phyloP scores from a whole-genome alignment of 2,113 vertebrate genomes.

The Syrrhaptes paradoxus region DNA sequence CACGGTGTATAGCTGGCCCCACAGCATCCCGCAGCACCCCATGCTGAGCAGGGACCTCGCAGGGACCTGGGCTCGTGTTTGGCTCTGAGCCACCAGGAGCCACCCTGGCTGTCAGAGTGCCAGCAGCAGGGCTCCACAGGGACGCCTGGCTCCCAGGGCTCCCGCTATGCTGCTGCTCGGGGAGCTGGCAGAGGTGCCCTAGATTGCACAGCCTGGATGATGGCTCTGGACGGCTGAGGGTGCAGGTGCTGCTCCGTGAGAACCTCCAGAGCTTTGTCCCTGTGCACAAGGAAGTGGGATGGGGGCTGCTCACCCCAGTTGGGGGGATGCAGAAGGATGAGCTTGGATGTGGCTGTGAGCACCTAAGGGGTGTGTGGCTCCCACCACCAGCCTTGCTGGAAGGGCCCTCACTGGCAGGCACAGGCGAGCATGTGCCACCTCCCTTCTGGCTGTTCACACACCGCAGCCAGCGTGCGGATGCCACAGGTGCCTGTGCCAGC shows the following conservation, averaged over 20 bases:
- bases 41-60: background rate
- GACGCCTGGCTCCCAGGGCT: background rate
- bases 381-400: background rate
- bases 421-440: background rate
- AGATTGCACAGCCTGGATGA: background rate
- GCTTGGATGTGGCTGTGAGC: background rate
- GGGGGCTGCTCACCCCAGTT: background rate
- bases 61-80: background rate
- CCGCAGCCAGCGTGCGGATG: background rate
- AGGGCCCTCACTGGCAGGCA: background rate
- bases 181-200: background rate
- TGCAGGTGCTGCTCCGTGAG: background rate
- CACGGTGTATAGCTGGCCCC: background rate
- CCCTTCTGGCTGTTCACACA: background rate
- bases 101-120: background rate
- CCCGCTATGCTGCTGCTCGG: rapidly evolving
- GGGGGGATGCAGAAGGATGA: background rate
- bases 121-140: rapidly evolving
- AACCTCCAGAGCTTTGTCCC: background rate
- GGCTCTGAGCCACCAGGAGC: background rate
- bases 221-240: background rate
- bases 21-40: background rate
- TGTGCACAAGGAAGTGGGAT: background rate
- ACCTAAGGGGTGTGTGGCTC: background rate
- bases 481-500: background rate